Conservation (phyloP, 2,113 vertebrate species). For the Alethe diademata region DNA sequence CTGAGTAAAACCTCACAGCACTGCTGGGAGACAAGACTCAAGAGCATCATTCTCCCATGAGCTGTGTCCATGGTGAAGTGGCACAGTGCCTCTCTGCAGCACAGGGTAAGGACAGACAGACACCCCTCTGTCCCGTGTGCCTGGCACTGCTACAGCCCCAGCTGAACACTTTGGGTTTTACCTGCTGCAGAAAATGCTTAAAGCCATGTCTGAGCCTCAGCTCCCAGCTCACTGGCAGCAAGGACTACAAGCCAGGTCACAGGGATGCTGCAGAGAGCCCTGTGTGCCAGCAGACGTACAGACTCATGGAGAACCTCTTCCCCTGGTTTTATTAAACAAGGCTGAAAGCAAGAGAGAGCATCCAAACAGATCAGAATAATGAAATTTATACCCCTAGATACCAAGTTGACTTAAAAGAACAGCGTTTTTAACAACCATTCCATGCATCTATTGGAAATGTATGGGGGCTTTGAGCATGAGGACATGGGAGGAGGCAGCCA, state of each 20-base stretch:
- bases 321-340: neutral
- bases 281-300: neutral
- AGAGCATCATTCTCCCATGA: neutral
- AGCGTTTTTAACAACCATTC: neutral
- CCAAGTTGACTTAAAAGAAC: neutral
- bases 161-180: neutral
- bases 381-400: neutral
- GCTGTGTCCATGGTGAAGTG: neutral
- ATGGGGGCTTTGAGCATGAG: neutral
- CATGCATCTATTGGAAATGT: neutral
- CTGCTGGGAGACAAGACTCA: neutral
- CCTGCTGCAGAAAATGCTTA: neutral
- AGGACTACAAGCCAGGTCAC: neutral
- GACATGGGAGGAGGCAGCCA: constrained; percentile 6
- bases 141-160: neutral
- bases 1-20: neutral
- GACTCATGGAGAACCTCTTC: neutral
- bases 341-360: neutral
- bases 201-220: neutral
- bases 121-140: rapidly evolving
- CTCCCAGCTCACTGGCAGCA: neutral
- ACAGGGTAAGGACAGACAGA: neutral
- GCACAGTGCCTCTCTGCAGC: rapidly evolving
- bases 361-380: neutral
- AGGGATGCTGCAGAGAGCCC: neutral